phyloP scores from a whole-genome alignment of 2,888 invertebrate genomes.

The Galeruca laticollis region DNA sequence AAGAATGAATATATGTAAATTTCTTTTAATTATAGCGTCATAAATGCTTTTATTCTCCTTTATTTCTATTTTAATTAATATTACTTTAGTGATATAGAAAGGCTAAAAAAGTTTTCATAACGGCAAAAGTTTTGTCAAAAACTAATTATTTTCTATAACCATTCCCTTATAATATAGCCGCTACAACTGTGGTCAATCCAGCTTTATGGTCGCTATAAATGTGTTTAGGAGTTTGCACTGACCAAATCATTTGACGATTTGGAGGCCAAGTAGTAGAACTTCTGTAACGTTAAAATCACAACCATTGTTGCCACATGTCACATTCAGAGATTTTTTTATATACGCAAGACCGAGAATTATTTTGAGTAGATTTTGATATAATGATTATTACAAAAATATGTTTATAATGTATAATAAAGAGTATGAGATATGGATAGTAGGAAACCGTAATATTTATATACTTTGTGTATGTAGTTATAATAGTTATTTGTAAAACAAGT shows the following conservation, averaged over 20 bases:
- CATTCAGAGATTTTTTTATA: not conserved
- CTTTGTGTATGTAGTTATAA: too few relatives aligned
- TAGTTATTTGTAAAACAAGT: too few relatives aligned
- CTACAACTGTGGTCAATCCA: slow-evolving; percentile 39
- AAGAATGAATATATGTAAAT: too few relatives aligned
- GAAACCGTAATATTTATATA: too few relatives aligned
- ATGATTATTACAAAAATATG: too few relatives aligned
- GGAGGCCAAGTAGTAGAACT: slow-evolving; percentile 30
- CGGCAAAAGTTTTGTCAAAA: slow-evolving; percentile 23
- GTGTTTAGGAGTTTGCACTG: slow-evolving; percentile 40
- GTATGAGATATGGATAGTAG: too few relatives aligned
- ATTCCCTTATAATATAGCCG: slow-evolving; percentile 31
- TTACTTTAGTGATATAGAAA: not conserved
- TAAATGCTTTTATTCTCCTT: too few relatives aligned
- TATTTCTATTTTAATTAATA: not conserved
- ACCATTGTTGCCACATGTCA: slow-evolving; percentile 31
- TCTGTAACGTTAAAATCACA: slow-evolving; percentile 20
- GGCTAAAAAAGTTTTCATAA: slow-evolving; percentile 9
- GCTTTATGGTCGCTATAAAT: slow-evolving; percentile 41
- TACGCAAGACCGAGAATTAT: not conserved
- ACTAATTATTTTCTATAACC: slow-evolving; percentile 39
- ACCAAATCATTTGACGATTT: slow-evolving; percentile 38
- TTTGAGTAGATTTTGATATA: not conserved
- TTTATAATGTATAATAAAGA: too few relatives aligned
- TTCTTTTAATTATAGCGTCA: too few relatives aligned